Evolutionary conservation across 2,797 vertebrate genomes (phyloP).

Genomic region (Yasuhikotakia modesta): DNA sequence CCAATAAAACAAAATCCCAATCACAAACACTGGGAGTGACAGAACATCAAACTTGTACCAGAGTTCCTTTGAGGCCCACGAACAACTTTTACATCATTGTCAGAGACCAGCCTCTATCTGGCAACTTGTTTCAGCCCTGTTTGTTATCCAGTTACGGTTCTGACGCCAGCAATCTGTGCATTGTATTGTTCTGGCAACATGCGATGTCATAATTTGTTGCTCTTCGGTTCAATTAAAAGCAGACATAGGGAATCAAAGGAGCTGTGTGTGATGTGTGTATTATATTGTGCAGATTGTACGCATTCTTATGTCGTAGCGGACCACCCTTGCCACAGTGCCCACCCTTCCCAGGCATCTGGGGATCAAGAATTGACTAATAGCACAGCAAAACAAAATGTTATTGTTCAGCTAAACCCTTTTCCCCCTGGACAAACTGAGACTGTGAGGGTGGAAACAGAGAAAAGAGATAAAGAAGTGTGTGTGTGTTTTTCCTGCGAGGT

Average conservation of each 20-base stretch:
- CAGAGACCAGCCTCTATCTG: neutral
- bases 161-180: neutral
- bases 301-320: constrained; percentile 25
- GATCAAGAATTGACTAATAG: constrained; percentile 26
- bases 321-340: constrained; percentile 38
- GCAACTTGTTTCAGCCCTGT: neutral
- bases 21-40: constrained; percentile 12
- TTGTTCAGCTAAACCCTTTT: constrained; percentile 19
- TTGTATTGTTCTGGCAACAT: constrained; percentile 4
- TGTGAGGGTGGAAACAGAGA: no score
- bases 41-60: neutral
- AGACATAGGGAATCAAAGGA: constrained; percentile 19
- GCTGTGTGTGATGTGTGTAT: constrained; percentile 16
- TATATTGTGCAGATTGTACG: constrained; percentile 37
- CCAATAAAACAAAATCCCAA: constrained; percentile 40
- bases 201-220: neutral
- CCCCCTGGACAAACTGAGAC: neutral
- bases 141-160: constrained; percentile 1
- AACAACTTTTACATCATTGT: neutral
- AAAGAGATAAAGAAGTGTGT: no score
- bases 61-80: neutral
- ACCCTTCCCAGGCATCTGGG: constrained; percentile 31
- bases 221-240: constrained; percentile 46
- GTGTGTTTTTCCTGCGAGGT: no score
- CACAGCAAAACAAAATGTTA: constrained; percentile 20